These are phyloP conservation scores for Folsomia candida DNA, from an alignment of 2,888 invertebrate species.

Conservation along the genomic window DNA sequence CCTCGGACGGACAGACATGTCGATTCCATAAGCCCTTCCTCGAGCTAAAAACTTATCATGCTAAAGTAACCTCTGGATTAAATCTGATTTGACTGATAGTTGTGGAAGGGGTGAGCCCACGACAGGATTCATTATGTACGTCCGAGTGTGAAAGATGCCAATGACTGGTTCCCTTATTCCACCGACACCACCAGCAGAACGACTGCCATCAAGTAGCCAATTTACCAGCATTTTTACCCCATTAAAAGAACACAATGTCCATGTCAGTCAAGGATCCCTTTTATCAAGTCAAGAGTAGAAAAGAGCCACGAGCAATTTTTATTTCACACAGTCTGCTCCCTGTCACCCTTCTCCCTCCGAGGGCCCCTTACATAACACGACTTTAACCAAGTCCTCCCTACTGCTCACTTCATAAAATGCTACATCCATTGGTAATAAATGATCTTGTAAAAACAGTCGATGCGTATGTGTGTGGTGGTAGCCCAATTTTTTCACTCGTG, in stretches of 20 bases:
- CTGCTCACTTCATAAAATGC: too few species aligned
- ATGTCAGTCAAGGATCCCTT: not conserved
- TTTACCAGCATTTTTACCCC: conserved; percentile 5
- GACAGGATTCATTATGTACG: not conserved
- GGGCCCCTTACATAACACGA: not conserved
- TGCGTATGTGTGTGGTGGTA: conserved; percentile 6
- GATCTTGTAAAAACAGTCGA: not conserved
- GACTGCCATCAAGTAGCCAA: too few species aligned
- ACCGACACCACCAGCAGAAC: not conserved
- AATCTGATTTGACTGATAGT: not conserved
- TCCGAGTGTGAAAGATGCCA: conserved; percentile 6
- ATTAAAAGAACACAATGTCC: not conserved
- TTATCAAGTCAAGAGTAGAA: not conserved
- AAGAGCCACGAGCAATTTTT: conserved; percentile 7
- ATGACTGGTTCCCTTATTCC: not conserved
- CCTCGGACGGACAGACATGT: too few species aligned
- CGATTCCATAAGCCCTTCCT: too few species aligned
- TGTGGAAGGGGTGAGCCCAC: conserved; percentile 11
- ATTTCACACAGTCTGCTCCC: conserved; percentile 19
- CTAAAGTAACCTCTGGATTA: too few species aligned
- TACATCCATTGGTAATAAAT: too few species aligned
- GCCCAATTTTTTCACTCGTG: conserved; percentile 39
- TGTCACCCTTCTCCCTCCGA: not conserved
- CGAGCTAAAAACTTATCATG: too few species aligned
- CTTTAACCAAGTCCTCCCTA: too few species aligned